phyloP scores from a whole-genome alignment of 1,140 invertebrate genomes.

The Yoshiicerus persimilis region DNA sequence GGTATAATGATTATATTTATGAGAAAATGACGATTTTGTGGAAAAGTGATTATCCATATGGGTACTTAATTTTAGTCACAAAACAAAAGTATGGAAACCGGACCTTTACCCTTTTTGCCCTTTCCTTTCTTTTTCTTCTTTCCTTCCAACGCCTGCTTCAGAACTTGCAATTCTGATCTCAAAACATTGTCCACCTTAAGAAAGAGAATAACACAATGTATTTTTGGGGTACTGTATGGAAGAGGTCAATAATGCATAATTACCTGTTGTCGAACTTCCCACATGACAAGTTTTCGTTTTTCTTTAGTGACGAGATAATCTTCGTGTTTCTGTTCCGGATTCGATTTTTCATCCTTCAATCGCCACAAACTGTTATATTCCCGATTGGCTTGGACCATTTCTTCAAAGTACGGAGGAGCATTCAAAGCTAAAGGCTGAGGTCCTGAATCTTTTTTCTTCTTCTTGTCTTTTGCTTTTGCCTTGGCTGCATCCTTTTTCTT shows the following conservation, averaged over 20 bases:
- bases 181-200: slow-evolving; percentile 70
- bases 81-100: neutral
- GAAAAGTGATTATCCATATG: too few species aligned
- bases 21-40: too few species aligned
- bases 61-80: neutral
- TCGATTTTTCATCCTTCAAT: slow-evolving; percentile 71
- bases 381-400: slow-evolving; percentile 56
- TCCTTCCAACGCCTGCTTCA: slow-evolving; percentile 75
- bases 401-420: slow-evolving; percentile 59
- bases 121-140: slow-evolving; percentile 65
- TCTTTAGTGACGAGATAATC: slow-evolving; percentile 78
- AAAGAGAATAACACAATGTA: neutral
- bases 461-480: slow-evolving; percentile 57
- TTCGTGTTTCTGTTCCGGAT: slow-evolving; percentile 71
- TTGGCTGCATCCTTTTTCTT: slow-evolving; percentile 61
- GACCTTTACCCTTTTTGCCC: slow-evolving; percentile 57
- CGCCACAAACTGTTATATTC: slow-evolving; percentile 73
- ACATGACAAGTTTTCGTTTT: slow-evolving; percentile 78
- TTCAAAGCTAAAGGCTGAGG: slow-evolving; percentile 63
- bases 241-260: neutral
- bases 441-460: slow-evolving; percentile 58
- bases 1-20: too few species aligned
- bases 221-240: too few species aligned
- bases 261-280: slow-evolving; percentile 70
- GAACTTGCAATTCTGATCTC: slow-evolving; percentile 75